Percentiles rank a stretch among this genome's conserved stretches.
phyloP scores from a whole-genome alignment of 2,888 invertebrate genomes.

The Plutella xylostella region DNA sequence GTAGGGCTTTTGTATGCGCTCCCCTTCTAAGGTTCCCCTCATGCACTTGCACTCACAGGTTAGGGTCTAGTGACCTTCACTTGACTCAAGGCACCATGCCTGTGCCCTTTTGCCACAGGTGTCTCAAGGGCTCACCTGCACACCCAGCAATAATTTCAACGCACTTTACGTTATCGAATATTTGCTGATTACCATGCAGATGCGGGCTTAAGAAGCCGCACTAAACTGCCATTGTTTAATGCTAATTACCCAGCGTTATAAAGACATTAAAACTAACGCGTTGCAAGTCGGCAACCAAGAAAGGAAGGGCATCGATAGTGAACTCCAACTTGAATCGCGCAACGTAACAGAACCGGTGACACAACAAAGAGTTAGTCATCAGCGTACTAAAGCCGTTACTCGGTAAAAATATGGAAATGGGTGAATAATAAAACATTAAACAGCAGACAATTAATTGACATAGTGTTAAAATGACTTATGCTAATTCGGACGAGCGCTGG shows the following conservation, averaged over 20 bases:
- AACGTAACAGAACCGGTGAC: no score
- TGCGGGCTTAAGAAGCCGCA: background rate
- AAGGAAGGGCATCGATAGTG: background rate
- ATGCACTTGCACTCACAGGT: conserved; percentile 19
- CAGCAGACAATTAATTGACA: background rate
- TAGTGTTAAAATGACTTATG: background rate
- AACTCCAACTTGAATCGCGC: background rate
- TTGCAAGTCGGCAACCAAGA: background rate
- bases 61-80: conserved; percentile 36
- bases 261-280: no score
- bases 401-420: conserved; percentile 7
- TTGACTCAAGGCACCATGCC: conserved; percentile 11
- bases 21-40: background rate
- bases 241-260: no score
- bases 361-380: conserved; percentile 1
- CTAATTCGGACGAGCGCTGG: background rate
- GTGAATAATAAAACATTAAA: conserved; percentile 7
- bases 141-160: conserved; percentile 28
- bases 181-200: background rate
- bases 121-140: conserved; percentile 43
- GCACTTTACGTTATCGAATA: conserved; percentile 21
- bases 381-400: conserved; percentile 7
- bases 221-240: background rate
- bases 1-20: no score
- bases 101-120: conserved; percentile 45